Evolutionary conservation across 2,888 invertebrate species (phyloP).

Genomic region (Epirrita christyi): DNA sequence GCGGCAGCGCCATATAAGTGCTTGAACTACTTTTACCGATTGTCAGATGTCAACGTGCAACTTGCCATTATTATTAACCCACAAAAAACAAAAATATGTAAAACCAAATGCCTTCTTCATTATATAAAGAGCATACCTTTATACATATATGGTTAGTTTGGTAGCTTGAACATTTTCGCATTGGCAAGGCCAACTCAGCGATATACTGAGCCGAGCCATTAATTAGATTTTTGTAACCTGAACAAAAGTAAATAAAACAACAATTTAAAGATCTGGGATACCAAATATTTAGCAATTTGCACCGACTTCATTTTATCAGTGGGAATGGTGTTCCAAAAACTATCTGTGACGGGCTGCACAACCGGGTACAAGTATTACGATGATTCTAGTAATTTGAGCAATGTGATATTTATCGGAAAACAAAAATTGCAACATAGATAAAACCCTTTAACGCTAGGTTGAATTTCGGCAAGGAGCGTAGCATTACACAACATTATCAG

Average conservation of each 20-base stretch:
- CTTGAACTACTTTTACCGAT: neutral
- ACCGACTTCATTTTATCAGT: neutral
- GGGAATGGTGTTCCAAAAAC: neutral
- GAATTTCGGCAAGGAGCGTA: neutral
- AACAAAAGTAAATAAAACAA: too few species aligned
- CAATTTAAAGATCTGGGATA: too few species aligned
- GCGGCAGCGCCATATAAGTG: neutral
- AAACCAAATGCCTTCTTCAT: neutral
- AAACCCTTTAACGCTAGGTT: neutral
- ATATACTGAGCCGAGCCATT: too few species aligned
- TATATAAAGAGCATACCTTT: neutral
- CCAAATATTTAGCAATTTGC: too few species aligned
- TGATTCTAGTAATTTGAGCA: neutral
- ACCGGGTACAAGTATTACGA: neutral
- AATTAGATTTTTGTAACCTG: too few species aligned
- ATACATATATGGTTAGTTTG: neutral
- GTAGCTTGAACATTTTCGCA: neutral
- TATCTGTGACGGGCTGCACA: neutral
- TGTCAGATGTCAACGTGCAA: neutral
- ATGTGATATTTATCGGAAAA: neutral
- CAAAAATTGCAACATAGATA: neutral
- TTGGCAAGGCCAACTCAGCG: too few species aligned
- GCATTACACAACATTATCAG: slow-evolving; percentile 12
- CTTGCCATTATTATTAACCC: neutral
- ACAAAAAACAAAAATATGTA: neutral